Percentiles rank a stretch among this genome's conserved stretches.
Evolutionary conservation across 2,888 invertebrate species (phyloP).

Genomic region (Platerodrilus igneus): DNA sequence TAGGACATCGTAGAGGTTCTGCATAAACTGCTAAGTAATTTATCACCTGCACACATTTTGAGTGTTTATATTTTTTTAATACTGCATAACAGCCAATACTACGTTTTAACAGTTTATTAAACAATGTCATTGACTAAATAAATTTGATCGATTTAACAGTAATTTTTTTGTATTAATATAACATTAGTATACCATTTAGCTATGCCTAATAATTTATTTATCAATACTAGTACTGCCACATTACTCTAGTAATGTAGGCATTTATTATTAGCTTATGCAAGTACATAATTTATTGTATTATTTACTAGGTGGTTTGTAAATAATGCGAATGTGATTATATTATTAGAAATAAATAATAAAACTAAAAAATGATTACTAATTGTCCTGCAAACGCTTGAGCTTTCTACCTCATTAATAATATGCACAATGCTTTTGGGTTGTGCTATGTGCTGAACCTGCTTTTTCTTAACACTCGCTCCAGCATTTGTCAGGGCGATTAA

Average conservation of each 20-base stretch:
- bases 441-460: constrained; percentile 13
- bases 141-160: too few species aligned
- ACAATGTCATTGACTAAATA: too few species aligned
- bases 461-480: constrained; percentile 49
- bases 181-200: too few species aligned
- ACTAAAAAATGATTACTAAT: constrained; percentile 18
- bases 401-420: constrained; percentile 11
- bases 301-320: constrained; percentile 23
- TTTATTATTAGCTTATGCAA: constrained; percentile 22
- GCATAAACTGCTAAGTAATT: constrained; percentile 14
- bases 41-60: constrained; percentile 10
- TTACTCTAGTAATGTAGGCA: too few species aligned
- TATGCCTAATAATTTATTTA: too few species aligned
- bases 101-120: too few species aligned
- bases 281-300: constrained; percentile 12
- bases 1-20: constrained; percentile 24
- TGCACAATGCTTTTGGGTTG: constrained; percentile 18
- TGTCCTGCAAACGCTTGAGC: constrained; percentile 38
- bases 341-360: constrained; percentile 18
- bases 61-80: constrained; percentile 10
- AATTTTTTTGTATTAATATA: too few species aligned
- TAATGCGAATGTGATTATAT: constrained; percentile 20
- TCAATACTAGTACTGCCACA: too few species aligned
- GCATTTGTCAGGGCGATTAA: constrained; percentile 63
- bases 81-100: too few species aligned